These are phyloP conservation scores for Argyresthia goedartella DNA, from an alignment of 2,888 invertebrate genomes.

Conservation along the genomic window DNA sequence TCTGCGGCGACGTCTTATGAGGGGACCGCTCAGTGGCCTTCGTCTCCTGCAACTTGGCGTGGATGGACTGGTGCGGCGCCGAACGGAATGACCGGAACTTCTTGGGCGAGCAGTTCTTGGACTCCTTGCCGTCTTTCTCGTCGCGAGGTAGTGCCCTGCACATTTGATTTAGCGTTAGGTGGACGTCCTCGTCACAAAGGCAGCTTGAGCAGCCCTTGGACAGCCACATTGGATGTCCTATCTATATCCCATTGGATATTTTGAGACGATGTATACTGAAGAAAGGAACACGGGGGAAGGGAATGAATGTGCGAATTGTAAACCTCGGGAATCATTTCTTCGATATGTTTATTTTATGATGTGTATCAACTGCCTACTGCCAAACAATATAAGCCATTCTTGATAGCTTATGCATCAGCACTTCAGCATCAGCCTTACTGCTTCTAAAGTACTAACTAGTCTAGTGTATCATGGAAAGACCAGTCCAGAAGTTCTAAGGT, in stretches of 20 bases:
- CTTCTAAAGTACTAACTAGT: slow-evolving; percentile 9
- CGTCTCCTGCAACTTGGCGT: slow-evolving; percentile 73
- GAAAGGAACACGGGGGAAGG: too few relatives aligned
- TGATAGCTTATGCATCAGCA: slow-evolving; percentile 16
- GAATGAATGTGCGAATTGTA: too few relatives aligned
- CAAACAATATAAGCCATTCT: slow-evolving; percentile 41
- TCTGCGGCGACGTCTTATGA: slow-evolving; percentile 73
- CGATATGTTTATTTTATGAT: too few relatives aligned
- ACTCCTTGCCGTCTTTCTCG: slow-evolving; percentile 88
- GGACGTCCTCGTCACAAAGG: too few relatives aligned
- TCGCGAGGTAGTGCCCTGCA: slow-evolving; percentile 84
- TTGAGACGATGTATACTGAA: too few relatives aligned
- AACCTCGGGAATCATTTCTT: too few relatives aligned
- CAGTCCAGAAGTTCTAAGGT: too few relatives aligned
- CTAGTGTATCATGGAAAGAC: too few relatives aligned
- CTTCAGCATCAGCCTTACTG: slow-evolving; percentile 38
- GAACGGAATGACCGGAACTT: slow-evolving; percentile 73
- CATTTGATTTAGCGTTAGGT: background rate
- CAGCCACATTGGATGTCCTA: too few relatives aligned
- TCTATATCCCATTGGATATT: too few relatives aligned
- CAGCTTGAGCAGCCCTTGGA: too few relatives aligned
- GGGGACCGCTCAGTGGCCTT: slow-evolving; percentile 72
- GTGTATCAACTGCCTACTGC: background rate
- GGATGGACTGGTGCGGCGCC: slow-evolving; percentile 70
- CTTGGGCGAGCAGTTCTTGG: slow-evolving; percentile 79